Evolutionary conservation across 2,113 vertebrate genomes (phyloP), one percentile per base, ranked within the genome.

Genomic region (Amia ocellicauda): DNA sequence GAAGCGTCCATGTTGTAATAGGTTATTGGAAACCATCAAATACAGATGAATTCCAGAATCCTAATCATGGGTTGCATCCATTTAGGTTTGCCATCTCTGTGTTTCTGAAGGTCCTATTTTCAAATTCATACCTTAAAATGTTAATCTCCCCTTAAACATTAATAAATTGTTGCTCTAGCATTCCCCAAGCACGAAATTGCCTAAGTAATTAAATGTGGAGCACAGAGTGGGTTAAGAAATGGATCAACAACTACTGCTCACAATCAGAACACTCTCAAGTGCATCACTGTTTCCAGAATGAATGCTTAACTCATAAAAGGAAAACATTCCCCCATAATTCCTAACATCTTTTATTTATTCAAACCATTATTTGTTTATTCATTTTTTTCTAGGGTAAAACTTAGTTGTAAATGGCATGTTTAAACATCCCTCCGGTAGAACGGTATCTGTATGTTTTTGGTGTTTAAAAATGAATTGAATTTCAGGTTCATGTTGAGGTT

Each of bases 161-260:
- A 43, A 58, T 28, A 36, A 49, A 22, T 7, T 45, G 31, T 56
- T 11, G 7, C 40, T 27, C 19, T 16, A 29, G n/a, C 36, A 49
- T 58, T 50, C 23, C 55, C 42, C 42, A n/a, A 22, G 26, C 63
- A 23, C 58, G 63, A 58, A 65, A 65, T 65, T 58, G 63, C 28
- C 42, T 50, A 23, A 43, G 43, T 42, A 23, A 19, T 57, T 42
- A 43, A 43, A n/a, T 14, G 24, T 7, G 10, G 62, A 24, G 23
- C 40, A 19, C 19, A 23, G 22, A 27, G 14, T 26, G 36, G 8
- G 31, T 16, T 17, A 40, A 3, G 9, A 24, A 29, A 56, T 20
- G 31, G 40, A 27, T 26, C 26, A 29, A 23, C 26, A 53, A 31
- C 9, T 16, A 23, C 36, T 40, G 43, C 55, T 58, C 20, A 31